phyloP scores from a whole-genome alignment of 2,888 invertebrate genomes.

The Scaptomyza caliginosa region DNA sequence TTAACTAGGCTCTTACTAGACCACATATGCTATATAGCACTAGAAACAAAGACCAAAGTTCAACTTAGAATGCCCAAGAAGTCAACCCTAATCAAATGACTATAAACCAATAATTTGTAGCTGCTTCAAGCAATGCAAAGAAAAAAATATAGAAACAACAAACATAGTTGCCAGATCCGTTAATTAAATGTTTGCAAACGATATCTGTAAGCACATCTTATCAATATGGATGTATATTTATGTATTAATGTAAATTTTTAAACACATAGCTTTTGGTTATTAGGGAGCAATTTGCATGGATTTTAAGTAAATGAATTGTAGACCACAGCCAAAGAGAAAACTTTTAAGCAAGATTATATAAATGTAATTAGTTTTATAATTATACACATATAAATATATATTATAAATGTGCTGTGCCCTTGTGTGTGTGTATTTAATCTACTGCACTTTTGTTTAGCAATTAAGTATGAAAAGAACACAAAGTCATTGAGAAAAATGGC shows the following conservation, averaged over 20 bases:
- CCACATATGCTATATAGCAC: conserved; percentile 51
- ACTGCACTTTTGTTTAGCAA: conserved; percentile 53
- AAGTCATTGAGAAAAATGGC: conserved; percentile 21
- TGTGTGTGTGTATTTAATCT: conserved; percentile 26
- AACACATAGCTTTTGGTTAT: conserved; percentile 45
- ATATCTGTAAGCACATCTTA: conserved; percentile 1
- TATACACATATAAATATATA: no score
- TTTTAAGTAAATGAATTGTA: conserved; percentile 35
- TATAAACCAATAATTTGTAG: conserved; percentile 37
- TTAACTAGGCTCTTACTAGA: conserved; percentile 62
- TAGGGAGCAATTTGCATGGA: conserved; percentile 60
- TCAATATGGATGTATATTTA: conserved; percentile 2
- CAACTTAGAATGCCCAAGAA: conserved; percentile 25
- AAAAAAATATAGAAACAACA: no score
- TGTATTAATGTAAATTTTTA: conserved; percentile 28
- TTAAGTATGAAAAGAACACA: conserved; percentile 33
- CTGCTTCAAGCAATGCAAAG: conserved; percentile 22
- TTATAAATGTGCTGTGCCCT: conserved; percentile 39
- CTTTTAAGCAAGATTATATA: neutral
- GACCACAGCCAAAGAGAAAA: conserved; percentile 1
- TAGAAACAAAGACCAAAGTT: conserved; percentile 31
- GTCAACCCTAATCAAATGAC: conserved; percentile 39
- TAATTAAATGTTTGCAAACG: neutral
- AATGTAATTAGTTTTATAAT: conserved; percentile 8
- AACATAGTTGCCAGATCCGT: conserved; percentile 9